phyloP scores from a whole-genome alignment of 1,140 invertebrate genomes.

The Penaeus indicus region DNA sequence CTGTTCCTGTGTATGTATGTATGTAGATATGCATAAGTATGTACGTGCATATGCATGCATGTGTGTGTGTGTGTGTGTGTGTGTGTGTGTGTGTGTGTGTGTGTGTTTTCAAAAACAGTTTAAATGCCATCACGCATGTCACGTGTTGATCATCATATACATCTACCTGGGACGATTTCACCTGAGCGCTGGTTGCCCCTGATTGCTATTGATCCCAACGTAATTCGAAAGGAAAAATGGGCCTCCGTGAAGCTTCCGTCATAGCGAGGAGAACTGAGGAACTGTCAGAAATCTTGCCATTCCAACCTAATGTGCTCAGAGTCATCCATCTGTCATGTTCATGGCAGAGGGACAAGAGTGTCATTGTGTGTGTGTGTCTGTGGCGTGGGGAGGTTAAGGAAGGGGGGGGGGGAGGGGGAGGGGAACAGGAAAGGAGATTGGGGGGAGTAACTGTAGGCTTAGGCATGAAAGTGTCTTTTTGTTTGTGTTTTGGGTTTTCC shows the following conservation, averaged over 20 bases:
- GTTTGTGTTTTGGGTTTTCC: background rate
- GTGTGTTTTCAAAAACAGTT: background rate
- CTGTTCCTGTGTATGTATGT: too few species aligned
- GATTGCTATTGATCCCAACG: background rate
- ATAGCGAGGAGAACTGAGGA: background rate
- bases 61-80: background rate
- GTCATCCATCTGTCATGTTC: conserved; percentile 52
- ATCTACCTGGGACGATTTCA: background rate
- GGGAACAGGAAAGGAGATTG: background rate
- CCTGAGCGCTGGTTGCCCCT: background rate
- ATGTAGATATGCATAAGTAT: too few species aligned
- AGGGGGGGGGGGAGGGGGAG: background rate
- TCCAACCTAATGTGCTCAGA: conserved; percentile 28
- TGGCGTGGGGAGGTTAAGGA: conserved; percentile 33
- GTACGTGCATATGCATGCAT: too few species aligned
- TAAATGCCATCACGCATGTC: background rate
- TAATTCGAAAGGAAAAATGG: too few species aligned
- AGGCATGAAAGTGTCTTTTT: background rate
- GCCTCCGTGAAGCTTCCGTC: too few species aligned
- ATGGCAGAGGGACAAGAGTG: conserved; percentile 53
- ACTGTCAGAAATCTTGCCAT: conserved; percentile 52
- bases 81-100: background rate
- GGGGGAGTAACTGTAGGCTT: conserved; percentile 21
- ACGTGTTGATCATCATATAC: background rate
- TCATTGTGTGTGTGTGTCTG: conserved; percentile 24